A percentile compares a stretch with the other conserved stretches of the same genome.
phyloP scores from a whole-genome alignment of 2,797 vertebrate genomes.

The Pseudopleuronectes americanus region DNA sequence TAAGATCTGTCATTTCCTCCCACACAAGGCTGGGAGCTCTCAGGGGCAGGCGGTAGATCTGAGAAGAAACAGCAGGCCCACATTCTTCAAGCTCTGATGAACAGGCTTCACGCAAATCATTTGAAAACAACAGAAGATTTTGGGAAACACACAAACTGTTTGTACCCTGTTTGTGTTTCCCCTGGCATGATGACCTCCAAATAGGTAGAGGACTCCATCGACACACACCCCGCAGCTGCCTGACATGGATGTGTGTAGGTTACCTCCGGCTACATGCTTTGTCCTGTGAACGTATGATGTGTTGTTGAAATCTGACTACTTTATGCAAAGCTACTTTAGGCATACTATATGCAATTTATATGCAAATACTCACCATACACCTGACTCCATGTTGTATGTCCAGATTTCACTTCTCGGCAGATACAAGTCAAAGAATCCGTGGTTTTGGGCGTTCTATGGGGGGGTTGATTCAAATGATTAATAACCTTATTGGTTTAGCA shows the following conservation, averaged over 20 bases:
- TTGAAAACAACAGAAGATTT: neutral
- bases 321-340: too few species aligned
- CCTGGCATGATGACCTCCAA: slow-evolving; percentile 93
- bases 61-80: neutral
- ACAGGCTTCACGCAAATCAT: neutral
- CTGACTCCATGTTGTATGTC: slow-evolving; percentile 96
- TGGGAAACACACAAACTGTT: slow-evolving; percentile 12
- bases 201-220: slow-evolving; percentile 93
- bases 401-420: slow-evolving; percentile 94
- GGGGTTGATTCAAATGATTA: neutral
- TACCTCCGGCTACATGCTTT: slow-evolving; percentile 87
- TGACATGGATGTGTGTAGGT: slow-evolving; percentile 94
- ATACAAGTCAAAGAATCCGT: slow-evolving; percentile 92
- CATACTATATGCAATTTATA: neutral
- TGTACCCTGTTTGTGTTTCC: slow-evolving; percentile 94
- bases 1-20: slow-evolving; percentile 91
- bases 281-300: slow-evolving; percentile 79
- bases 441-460: slow-evolving; percentile 88
- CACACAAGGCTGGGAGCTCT: slow-evolving; percentile 86
- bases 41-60: slow-evolving; percentile 94
- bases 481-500: too few species aligned
- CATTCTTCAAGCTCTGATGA: neutral
- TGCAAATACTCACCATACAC: slow-evolving; percentile 86
- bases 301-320: too few species aligned
- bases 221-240: slow-evolving; percentile 95